Base-by-base conservation (phyloP, 1,140 invertebrate genomes). In the Drosophila kanapiae region DNA sequence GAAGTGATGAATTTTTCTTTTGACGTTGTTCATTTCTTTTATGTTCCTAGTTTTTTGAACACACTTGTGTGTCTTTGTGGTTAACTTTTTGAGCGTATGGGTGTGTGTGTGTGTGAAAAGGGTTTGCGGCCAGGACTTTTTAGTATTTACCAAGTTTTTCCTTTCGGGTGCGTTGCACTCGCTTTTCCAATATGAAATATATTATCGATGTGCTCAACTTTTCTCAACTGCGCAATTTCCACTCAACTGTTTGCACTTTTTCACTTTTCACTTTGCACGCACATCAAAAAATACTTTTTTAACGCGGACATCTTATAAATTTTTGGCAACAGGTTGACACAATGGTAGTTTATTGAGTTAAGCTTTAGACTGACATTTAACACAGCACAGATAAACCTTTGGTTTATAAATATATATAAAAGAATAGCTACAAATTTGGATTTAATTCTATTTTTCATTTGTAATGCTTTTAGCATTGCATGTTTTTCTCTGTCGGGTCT, bases 181-280 rank as follows among this genome's bases (percentile, higher is more conserved):
- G 37, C 37, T 33, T 75, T 74, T 80, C 84, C 78, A 80, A 82
- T 83, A 88, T 77, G 79, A 86, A 77, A 83, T 80, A 86, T 76
- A 87, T 67, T 63, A 87, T 86, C 79, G 79, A 87, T 76, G 78
- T 72, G 79, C 49, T 31, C 42, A 86, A 86, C 79, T 86, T 86
- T 86, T 64, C 51, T 40, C 67, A 78, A 57, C 65, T 62, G 51
- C 45, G 14, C 53, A 65, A 65, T 45, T 57, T 51, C 53, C 42
- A 56, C 48, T 74, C 45, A 38, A 51, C 54, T 75, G 68, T 74
- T 43, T 14, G 37, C 61, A 47, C 35, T 67, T 38, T 60, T 70
- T 38, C n/a, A 40, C 38, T 43, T 68, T 42, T 33, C 23, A 54
- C 48, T 33, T 64, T 38, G 38, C 16, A 29, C 35, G n/a, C 35